Base-by-base conservation (phyloP, 2,888 invertebrate genomes). In the Dysmachus trigonus region DNA sequence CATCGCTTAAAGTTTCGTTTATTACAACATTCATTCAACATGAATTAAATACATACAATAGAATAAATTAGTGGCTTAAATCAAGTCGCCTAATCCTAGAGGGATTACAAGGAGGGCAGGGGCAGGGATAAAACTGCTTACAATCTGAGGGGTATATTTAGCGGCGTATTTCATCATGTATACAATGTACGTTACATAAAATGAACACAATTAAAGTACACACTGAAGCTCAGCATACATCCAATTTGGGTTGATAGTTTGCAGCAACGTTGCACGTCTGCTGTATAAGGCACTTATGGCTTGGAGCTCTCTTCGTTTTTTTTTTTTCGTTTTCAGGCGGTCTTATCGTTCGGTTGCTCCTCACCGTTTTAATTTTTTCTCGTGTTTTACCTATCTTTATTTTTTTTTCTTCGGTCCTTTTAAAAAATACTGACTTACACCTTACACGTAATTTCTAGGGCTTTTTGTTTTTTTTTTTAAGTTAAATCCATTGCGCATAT, bases 21-120 rank as follows among this genome's bases (percentile, higher is more conserved):
- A 73, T 73, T 73, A 73, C 31, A 73, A 73, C 73, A 73, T 35
- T 73, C 73, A 73, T 73, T 73, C 31, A 73, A 73, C 73, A 73
- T 73, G 73, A 73, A 73, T 73, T 73, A 73, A 73, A 73, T 73
- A 33, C 31, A 73, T 31, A 73, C 62, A 62, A 73, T 33, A 73
- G 31, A 73, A 73, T 73, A 73, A 73, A 73, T 73, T 73, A 73
- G 73, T 73, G 62, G 62, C 62, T 62, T 73, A 73, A 73, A 31
- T 73, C 35, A 73, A 73, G 73, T 73, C 35, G 73, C 8, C 27
- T 31, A 30, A 31, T 33, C 73, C 73, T 73, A 73, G 7, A 73
- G 73, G 73, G 35, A 73, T 73, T 33, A 73, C 33, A 73, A 31
- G 35, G 73, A 73, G 35, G 27, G 73, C 3, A 31, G 31, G 73